These are phyloP conservation scores for Neogobius melanostomus DNA, from an alignment of 2,113 vertebrate genomes.

Conservation along the genomic window DNA sequence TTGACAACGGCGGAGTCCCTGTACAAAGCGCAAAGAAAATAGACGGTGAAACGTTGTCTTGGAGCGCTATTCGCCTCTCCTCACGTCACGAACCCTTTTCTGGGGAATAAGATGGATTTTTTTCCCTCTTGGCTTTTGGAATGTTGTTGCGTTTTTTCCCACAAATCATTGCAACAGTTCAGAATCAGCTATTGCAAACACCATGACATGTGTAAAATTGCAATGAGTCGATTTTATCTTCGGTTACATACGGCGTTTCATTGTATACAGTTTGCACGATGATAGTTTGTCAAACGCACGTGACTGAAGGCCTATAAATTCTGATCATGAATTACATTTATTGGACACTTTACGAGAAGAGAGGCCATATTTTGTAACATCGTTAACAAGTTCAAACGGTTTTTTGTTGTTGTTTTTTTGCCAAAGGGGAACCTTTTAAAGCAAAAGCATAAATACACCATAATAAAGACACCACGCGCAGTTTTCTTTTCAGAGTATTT, in stretches of 20 bases:
- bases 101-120: conserved; percentile 16
- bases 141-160: neutral
- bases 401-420: neutral
- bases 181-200: neutral
- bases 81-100: conserved; percentile 24
- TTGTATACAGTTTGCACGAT: neutral
- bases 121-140: neutral
- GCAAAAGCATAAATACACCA: neutral
- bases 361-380: neutral
- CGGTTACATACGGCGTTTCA: neutral
- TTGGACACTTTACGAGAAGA: neutral
- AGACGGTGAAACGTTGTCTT: conserved; percentile 8
- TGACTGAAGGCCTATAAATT: conserved; percentile 6
- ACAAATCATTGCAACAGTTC: neutral
- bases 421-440: neutral
- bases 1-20: conserved; percentile 32
- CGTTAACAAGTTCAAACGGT: neutral
- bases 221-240: neutral
- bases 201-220: neutral
- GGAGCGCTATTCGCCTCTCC: neutral
- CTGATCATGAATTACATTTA: neutral
- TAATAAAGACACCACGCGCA: neutral
- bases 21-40: conserved; percentile 12
- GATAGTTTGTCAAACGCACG: too few relatives aligned
- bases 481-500: conserved; percentile 3